A percentile compares a stretch with the other conserved stretches of the same genome.
Evolutionary conservation across 2,113 vertebrate genomes (phyloP).

Genomic region (Alectura lathami): DNA sequence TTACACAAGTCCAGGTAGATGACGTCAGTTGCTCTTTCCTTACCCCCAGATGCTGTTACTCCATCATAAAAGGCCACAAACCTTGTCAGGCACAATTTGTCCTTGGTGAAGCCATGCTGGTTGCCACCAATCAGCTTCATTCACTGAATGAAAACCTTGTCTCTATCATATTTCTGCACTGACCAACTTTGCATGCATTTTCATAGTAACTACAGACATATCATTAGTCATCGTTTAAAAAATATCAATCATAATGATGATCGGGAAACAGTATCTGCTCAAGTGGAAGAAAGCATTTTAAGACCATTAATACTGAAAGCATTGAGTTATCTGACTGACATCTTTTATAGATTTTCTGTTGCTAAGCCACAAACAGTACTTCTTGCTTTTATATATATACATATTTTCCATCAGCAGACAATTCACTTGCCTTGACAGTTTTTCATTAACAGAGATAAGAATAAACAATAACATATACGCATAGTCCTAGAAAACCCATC

Average conservation of each 20-base stretch:
- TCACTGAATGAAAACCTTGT: not conserved
- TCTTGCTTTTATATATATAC: not conserved
- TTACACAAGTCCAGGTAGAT: too few relatives aligned
- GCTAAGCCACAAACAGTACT: not conserved
- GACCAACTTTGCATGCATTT: constrained; percentile 8
- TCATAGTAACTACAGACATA: not conserved
- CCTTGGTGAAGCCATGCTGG: too few relatives aligned
- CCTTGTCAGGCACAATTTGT: too few relatives aligned
- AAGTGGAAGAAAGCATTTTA: constrained; percentile 14
- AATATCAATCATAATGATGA: not conserved
- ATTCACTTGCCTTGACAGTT: not conserved
- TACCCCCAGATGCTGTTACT: too few relatives aligned
- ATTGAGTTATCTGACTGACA: not conserved
- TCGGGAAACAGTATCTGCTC: not conserved
- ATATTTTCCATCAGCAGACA: not conserved
- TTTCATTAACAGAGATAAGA: constrained; percentile 7
- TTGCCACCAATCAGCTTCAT: too few relatives aligned
- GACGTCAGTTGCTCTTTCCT: too few relatives aligned
- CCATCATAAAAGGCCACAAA: too few relatives aligned
- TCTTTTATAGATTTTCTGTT: not conserved
- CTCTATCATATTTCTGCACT: not conserved
- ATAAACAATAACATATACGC: not conserved
- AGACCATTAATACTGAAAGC: not conserved
- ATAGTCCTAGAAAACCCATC: not conserved
- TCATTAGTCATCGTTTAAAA: not conserved